Percentiles rank a stretch among this genome's conserved stretches.
These are phyloP conservation scores for Chanos chanos DNA, from an alignment of 2,797 vertebrate genomes.

Conservation along the genomic window DNA sequence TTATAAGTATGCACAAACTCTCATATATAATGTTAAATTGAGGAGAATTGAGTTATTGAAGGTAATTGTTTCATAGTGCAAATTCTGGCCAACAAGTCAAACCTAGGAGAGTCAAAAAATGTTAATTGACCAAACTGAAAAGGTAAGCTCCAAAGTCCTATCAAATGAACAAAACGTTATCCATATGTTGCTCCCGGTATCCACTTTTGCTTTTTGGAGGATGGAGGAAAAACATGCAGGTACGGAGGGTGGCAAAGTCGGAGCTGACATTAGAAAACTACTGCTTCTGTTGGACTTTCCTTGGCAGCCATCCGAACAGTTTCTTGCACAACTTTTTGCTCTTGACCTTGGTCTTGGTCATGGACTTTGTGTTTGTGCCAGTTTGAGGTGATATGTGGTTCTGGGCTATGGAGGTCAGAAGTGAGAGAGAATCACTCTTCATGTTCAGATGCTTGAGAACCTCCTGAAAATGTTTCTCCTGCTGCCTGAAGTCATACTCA, in stretches of 20 bases:
- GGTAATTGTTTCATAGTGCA: slow-evolving; percentile 6
- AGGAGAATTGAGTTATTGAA: slow-evolving; percentile 11
- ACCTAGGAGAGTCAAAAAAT: slow-evolving; percentile 13
- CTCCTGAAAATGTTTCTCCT: slow-evolving; percentile 67
- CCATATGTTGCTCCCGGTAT: no score
- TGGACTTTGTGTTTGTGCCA: slow-evolving; percentile 53
- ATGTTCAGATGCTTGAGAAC: slow-evolving; percentile 56
- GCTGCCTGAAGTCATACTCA: slow-evolving; percentile 77
- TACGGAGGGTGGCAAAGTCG: not conserved
- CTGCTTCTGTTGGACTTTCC: slow-evolving; percentile 61
- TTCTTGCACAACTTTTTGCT: slow-evolving; percentile 72
- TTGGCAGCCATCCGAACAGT: slow-evolving; percentile 69
- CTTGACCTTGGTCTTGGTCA: slow-evolving; percentile 63
- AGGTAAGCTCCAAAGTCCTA: not conserved
- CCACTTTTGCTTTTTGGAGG: slow-evolving; percentile 3
- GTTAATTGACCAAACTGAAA: slow-evolving; percentile 7
- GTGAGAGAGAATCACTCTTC: slow-evolving; percentile 42
- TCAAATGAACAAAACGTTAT: not conserved
- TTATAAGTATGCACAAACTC: no score
- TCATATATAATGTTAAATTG: not conserved
- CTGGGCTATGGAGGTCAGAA: slow-evolving; percentile 43
- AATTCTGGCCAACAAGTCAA: slow-evolving; percentile 4
- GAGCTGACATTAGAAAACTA: no score
- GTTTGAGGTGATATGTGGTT: slow-evolving; percentile 55
- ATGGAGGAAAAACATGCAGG: slow-evolving; percentile 15